These are phyloP conservation scores for Amblyopsis hoosieri DNA, from an alignment of 2,797 vertebrate species.

Conservation along the genomic window DNA sequence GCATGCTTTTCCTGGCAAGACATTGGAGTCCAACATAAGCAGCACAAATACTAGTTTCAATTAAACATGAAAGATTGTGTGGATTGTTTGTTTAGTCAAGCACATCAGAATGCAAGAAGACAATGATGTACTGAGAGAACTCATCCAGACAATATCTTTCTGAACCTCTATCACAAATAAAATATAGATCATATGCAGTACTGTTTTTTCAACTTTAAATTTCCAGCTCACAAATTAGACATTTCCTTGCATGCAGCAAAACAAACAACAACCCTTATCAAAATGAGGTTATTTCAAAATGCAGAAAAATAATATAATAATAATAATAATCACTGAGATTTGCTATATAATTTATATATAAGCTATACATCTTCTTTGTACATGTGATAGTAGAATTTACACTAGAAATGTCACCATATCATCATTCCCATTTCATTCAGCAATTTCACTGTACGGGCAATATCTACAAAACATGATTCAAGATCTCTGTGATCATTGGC, in stretches of 20 bases:
- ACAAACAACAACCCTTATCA: conserved; percentile 40
- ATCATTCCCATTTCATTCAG: conserved; percentile 25
- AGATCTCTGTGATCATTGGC: conserved; percentile 31
- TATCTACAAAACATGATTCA: conserved; percentile 26
- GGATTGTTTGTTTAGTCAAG: conserved; percentile 67
- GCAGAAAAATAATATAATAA: conserved; percentile 21
- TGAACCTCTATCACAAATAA: conserved; percentile 18
- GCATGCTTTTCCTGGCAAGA: conserved; percentile 48
- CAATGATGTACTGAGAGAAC: conserved; percentile 34
- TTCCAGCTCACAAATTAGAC: conserved; percentile 36
- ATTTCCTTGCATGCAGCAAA: conserved; percentile 36
- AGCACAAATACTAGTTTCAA: conserved; percentile 53
- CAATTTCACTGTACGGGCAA: conserved; percentile 15
- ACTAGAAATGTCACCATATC: conserved; percentile 16
- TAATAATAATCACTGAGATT: conserved; percentile 31
- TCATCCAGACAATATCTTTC: conserved; percentile 15
- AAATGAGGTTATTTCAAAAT: conserved; percentile 21
- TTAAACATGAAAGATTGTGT: conserved; percentile 70
- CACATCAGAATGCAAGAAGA: conserved; percentile 43
- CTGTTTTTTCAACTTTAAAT: conserved; percentile 56
- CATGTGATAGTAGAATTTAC: conserved; percentile 25
- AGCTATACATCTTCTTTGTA: conserved; percentile 16
- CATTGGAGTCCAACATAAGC: conserved; percentile 42
- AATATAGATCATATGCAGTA: conserved; percentile 55
- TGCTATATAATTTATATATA: conserved; percentile 30